Conservation (phyloP, 2,797 vertebrate genomes). For the Rhynchotus rufescens region DNA sequence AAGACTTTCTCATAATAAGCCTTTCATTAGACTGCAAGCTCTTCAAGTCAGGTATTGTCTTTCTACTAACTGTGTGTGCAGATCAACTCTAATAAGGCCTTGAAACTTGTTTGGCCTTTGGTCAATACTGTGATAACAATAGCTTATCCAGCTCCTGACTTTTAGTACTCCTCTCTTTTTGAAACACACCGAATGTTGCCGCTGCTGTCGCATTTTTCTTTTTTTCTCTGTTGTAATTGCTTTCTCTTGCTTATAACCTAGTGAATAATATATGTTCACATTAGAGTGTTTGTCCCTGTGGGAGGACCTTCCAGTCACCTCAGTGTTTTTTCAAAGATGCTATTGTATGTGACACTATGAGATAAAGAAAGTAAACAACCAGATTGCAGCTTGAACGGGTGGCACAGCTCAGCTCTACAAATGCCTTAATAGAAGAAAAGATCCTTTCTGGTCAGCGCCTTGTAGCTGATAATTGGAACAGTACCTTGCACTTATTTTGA, state of each 20-base stretch:
- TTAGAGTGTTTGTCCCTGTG: conserved; percentile 69
- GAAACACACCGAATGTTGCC: neutral
- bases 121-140: conserved; percentile 25
- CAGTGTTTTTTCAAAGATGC: conserved; percentile 35
- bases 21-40: conserved; percentile 51
- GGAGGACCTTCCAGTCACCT: conserved; percentile 69
- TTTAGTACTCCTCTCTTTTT: conserved; percentile 21
- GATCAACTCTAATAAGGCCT: conserved; percentile 40
- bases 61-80: conserved; percentile 34
- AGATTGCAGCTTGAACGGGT: conserved; percentile 18
- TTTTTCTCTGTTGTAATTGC: conserved; percentile 63
- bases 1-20: conserved; percentile 45
- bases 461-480: conserved; percentile 5
- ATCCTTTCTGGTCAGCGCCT: neutral
- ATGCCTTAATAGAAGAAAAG: conserved; percentile 6
- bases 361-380: conserved; percentile 62
- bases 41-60: conserved; percentile 50
- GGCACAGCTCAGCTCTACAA: conserved; percentile 22
- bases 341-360: conserved; percentile 69
- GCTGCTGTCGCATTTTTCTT: neutral
- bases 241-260: conserved; percentile 62
- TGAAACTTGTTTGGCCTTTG: conserved; percentile 37
- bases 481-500: neutral
- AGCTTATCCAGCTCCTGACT: conserved; percentile 22
- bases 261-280: conserved; percentile 75